Conservation (phyloP, 2,888 invertebrate species). For the Lasioglossum vierecki region DNA sequence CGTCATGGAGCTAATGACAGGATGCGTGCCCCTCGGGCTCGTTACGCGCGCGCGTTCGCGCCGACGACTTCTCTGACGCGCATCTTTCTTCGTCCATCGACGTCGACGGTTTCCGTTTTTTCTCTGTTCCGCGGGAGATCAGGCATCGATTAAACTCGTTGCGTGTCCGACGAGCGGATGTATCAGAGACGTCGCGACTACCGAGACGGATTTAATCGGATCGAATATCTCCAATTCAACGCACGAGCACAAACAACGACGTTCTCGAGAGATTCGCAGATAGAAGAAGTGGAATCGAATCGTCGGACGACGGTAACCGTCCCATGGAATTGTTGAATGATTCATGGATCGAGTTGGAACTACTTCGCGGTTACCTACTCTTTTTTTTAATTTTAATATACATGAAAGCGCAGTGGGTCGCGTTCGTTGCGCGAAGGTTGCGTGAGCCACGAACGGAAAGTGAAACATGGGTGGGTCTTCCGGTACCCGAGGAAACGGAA, state of each 20-base stretch:
- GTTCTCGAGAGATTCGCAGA: slow-evolving; percentile 4
- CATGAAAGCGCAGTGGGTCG: not conserved
- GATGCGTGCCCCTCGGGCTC: slow-evolving; percentile 76
- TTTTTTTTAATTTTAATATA: not conserved
- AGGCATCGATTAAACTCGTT: not conserved
- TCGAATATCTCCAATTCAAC: not conserved
- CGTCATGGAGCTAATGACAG: slow-evolving; percentile 80
- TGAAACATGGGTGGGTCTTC: slow-evolving; percentile 61
- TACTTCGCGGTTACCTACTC: not conserved
- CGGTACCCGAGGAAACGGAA: slow-evolving; percentile 52
- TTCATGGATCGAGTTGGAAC: not conserved
- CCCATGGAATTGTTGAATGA: not conserved
- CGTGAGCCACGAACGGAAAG: slow-evolving; percentile 52
- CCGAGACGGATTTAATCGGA: not conserved
- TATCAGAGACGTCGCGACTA: not conserved
- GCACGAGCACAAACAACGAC: not conserved
- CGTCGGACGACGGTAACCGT: not conserved
- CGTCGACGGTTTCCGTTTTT: slow-evolving; percentile 18
- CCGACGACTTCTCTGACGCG: slow-evolving; percentile 50
- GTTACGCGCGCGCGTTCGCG: slow-evolving; percentile 70
- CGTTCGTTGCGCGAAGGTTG: slow-evolving; percentile 5
- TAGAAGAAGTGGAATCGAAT: not conserved
- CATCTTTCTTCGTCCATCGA: slow-evolving; percentile 45
- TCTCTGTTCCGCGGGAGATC: not conserved
- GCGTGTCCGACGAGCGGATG: not conserved